Conservation (phyloP, 1,140 invertebrate genomes). For the Matsumurasca onukii region DNA sequence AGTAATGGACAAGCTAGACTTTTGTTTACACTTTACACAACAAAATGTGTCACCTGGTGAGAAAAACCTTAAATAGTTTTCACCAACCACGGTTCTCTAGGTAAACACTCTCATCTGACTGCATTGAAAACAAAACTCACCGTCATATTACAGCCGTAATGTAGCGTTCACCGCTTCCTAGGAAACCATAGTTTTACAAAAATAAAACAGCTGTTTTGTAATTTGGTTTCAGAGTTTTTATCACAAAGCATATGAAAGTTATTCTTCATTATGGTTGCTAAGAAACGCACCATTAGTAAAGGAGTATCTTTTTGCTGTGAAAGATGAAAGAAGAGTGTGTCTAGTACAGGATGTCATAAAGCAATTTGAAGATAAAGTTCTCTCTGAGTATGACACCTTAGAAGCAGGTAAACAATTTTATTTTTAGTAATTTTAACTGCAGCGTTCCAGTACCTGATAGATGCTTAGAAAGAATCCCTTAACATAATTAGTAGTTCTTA, state of each 20-base stretch:
- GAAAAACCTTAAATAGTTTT: too few species aligned
- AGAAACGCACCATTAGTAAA: neutral
- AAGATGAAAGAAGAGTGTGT: neutral
- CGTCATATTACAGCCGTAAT: too few species aligned
- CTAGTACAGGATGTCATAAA: neutral
- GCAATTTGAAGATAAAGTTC: neutral
- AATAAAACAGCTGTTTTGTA: neutral
- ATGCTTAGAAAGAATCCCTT: neutral
- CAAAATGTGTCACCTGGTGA: too few species aligned
- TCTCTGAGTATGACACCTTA: neutral
- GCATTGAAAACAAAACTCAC: neutral
- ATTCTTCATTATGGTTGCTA: conserved; percentile 16
- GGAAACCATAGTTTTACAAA: neutral
- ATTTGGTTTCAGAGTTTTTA: conserved; percentile 1
- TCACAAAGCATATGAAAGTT: conserved; percentile 1
- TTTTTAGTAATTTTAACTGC: too few species aligned
- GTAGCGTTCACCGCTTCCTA: too few species aligned
- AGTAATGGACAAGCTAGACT: too few species aligned
- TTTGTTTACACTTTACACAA: too few species aligned
- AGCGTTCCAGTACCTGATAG: neutral
- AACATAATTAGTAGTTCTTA: neutral
- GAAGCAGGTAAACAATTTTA: neutral
- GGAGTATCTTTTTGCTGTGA: neutral
- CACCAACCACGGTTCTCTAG: neutral
- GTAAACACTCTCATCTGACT: neutral